Evolutionary conservation across 1,140 invertebrate species (phyloP), one percentile per base, ranked within the genome.

Genomic region (Teleogryllus occipitalis): DNA sequence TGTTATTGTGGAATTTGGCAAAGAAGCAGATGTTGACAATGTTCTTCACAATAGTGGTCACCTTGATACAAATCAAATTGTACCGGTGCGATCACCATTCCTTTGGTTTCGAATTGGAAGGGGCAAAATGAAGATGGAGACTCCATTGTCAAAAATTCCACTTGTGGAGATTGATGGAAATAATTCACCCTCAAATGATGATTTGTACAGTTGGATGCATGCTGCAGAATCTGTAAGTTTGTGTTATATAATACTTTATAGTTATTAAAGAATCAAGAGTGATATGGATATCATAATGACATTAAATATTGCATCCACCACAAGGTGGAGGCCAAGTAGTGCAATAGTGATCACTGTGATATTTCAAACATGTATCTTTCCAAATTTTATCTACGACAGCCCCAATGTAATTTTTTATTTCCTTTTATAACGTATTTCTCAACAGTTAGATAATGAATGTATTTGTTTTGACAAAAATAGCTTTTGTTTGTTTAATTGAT

Each of bases 1-100:
- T 83, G 90, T 93, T 83, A 85, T 94, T 75, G 84, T 94, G 39
- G 92, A 94, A 86, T 93, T 91, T 85, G 81, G 83, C 8, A 84
- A 87, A 46, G 82, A 86, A 81, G 76, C 83, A 0, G 85, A 88
- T 80, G 85, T 89, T 0, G 82, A 85, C 47, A 82, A 87, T 79
- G 82, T 89, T 12, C 81, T 89, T 8, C 78, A 82, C n/a, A 82
- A 81, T 27, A 87, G 88, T 81, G 84, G 84, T 7, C 88, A 89
- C 83, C 83, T 87, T 8, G 85, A 89, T 76, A 86, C 88, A 12
- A 81, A 86, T 18, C 85, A 89, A 76, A 85, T 89, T n/a, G 87
- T 91, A 82, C 88, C 91, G 7, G 86, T 89, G 3, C 84, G 88
- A n/a, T 92, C 91, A 7, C 87, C 88, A 2, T 91, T 93, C 83